Conservation (phyloP, 2,113 vertebrate species). For the Helogale parvula region DNA sequence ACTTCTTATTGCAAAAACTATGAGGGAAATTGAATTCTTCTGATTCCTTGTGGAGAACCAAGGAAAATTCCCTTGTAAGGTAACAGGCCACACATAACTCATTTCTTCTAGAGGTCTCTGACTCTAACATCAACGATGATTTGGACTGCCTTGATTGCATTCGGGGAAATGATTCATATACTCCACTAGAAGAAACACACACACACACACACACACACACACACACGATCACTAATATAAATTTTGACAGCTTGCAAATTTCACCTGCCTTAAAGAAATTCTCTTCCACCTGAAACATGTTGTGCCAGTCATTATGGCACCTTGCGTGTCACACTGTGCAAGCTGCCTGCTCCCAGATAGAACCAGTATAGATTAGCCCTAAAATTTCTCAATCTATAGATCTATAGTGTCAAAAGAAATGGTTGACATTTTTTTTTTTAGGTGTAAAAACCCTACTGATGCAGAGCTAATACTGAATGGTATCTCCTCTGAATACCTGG, state of each 20-base stretch:
- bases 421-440: neutral
- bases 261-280: neutral
- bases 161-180: neutral
- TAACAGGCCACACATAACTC: neutral
- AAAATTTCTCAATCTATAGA: neutral
- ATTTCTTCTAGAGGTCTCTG: neutral
- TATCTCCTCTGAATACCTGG: neutral
- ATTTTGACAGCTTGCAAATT: slow-evolving; percentile 24
- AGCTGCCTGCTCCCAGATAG: neutral
- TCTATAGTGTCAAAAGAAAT: neutral
- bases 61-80: neutral
- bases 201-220: neutral
- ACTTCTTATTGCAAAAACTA: neutral
- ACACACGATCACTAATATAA: neutral
- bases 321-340: neutral
- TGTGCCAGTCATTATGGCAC: neutral
- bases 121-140: neutral
- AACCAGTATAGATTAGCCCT: neutral
- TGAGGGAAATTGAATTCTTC: neutral
- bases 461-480: neutral
- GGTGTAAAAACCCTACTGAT: neutral
- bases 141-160: neutral
- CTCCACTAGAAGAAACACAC: neutral
- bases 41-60: slow-evolving; percentile 1
- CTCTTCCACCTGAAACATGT: neutral